Percentiles rank a stretch among this genome's conserved stretches.
Conservation (phyloP, 2,797 vertebrate species). For the Crocodylus rhombifer region DNA sequence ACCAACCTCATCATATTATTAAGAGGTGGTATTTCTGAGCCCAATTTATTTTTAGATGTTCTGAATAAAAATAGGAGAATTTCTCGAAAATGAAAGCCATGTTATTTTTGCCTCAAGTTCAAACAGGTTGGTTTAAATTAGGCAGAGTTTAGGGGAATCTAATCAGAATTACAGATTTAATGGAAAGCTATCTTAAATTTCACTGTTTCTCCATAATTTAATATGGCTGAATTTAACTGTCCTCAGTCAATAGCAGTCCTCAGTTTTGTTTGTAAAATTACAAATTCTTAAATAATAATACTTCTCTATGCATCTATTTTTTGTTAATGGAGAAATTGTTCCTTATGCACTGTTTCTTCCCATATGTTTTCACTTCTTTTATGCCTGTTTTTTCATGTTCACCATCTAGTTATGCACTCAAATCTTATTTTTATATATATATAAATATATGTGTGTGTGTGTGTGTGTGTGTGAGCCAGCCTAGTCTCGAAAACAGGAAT, state of each 20-base stretch:
- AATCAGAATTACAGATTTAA: neutral
- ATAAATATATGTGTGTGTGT: neutral
- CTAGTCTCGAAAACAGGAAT: neutral
- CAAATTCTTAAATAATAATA: neutral
- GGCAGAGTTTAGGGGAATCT: rapidly evolving
- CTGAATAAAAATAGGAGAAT: neutral
- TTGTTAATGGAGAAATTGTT: neutral
- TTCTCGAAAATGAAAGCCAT: neutral
- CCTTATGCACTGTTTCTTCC: neutral
- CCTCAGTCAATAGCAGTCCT: neutral
- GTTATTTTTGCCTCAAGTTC: neutral
- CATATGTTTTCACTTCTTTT: neutral
- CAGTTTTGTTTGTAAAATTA: neutral
- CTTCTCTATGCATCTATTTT: neutral
- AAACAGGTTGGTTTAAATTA: neutral
- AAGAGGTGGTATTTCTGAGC: neutral
- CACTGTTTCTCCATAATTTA: neutral
- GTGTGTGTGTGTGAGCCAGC: neutral
- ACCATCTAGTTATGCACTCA: neutral
- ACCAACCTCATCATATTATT: neutral
- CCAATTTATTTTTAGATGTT: neutral
- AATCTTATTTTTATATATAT: neutral
- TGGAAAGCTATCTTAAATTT: neutral
- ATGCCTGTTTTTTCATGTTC: neutral
- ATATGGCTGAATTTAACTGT: neutral